phyloP scores from a whole-genome alignment of 2,113 vertebrate species.

The Hydropotes inermis region DNA sequence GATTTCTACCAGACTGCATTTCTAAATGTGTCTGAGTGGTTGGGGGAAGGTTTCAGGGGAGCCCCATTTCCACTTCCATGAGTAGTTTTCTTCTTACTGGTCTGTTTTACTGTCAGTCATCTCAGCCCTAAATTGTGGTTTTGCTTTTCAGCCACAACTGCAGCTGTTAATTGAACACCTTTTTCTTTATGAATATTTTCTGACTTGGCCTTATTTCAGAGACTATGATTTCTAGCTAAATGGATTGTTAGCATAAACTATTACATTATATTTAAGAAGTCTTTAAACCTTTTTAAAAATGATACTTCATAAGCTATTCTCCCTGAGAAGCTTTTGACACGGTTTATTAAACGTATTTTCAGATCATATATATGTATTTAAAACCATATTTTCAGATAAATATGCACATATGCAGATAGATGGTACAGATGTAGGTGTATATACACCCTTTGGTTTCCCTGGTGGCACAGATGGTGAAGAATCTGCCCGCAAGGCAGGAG shows the following conservation, averaged over 20 bases:
- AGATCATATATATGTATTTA: neutral
- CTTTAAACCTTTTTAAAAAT: neutral
- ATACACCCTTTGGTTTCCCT: neutral
- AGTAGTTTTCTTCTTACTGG: neutral
- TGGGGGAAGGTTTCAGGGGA: neutral
- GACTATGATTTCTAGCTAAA: neutral
- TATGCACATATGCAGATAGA: neutral
- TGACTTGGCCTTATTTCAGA: neutral
- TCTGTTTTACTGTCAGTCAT: neutral
- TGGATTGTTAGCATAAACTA: neutral
- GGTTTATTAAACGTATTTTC: neutral
- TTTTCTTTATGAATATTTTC: neutral
- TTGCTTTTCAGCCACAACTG: neutral
- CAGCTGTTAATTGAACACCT: neutral
- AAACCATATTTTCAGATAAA: neutral
- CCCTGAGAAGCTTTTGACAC: neutral
- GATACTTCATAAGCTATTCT: neutral
- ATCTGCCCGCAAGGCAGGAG: fast-evolving
- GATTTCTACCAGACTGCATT: neutral
- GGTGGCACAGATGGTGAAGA: neutral
- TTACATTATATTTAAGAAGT: neutral
- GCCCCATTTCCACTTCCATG: neutral
- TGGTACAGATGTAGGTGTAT: neutral
- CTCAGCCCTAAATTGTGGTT: neutral
- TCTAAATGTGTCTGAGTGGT: neutral